Evolutionary conservation across 35 echinoderm and acorn worm genomes (phyloP), one percentile per base, ranked within the genome.

Genomic region (Apostichopus californicus): DNA sequence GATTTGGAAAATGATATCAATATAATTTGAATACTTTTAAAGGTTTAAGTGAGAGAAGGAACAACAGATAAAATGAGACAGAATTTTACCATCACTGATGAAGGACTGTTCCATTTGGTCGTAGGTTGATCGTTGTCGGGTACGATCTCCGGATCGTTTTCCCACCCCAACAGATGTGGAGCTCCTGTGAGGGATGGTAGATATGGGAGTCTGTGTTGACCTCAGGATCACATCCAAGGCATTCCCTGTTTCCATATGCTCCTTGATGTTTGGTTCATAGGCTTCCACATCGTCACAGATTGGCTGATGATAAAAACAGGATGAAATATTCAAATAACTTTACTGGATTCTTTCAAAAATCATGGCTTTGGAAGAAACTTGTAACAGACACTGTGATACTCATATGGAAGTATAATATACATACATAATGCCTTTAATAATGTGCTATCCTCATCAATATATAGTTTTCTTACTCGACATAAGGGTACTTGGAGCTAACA

Each of bases 71-170:
- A 20, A 75, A 75, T 18, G 13, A 22, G 15, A 75, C 5, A 56
- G 25, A 58, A 91, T 57, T 87, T 95, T 60, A 98, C 96, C 96
- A 78, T 95, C 94, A 52, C 92, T 56, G 81, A 98, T 92, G 26
- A 80, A 92, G 66, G 80, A 94, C n/a, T 93, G 83, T 23, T 98
- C 96, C 18, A 93, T 28, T 4, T 92, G 86, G 17, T 94, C 93
- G 1, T 82, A 53, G 17, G 89, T 34, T 73, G 90, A 75, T 86
- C 93, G 91, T 6, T 91, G 90, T 13, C 92, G 83, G 0, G 92
- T 34, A 77, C 87, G 90, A 75, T 95, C 94, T n/a, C 96, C 94
- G 7, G 92, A 90, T 9, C 78, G 89, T 23, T 90, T 90, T 20
- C 77, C 92, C 55, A 92, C 94, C 55, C 83, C 93, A 6, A 92